Conservation (phyloP, 2,113 vertebrate genomes). For the Myodes glareolus region DNA sequence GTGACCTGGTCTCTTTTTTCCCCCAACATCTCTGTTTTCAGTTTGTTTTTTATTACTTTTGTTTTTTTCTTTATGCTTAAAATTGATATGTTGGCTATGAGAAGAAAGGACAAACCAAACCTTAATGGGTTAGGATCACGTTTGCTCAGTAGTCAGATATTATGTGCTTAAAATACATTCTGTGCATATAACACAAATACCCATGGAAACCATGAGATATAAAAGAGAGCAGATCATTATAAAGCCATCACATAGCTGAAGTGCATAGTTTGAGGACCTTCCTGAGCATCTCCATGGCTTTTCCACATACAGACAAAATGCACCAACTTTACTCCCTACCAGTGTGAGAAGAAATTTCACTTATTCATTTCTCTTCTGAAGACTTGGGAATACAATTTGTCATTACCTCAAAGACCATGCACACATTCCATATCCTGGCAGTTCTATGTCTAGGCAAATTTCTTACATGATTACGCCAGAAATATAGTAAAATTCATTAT, state of each 20-base stretch:
- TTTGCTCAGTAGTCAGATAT: background rate
- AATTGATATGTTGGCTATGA: background rate
- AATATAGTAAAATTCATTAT: background rate
- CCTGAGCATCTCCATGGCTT: background rate
- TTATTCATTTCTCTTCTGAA: background rate
- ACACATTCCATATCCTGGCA: background rate
- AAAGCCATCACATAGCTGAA: background rate
- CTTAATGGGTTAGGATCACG: background rate
- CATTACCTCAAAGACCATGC: background rate
- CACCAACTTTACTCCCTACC: background rate
- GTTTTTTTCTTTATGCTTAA: background rate
- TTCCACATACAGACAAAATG: background rate
- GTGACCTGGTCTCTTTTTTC: background rate
- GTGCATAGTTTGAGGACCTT: background rate
- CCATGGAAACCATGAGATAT: background rate
- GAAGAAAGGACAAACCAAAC: background rate
- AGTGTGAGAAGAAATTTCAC: background rate
- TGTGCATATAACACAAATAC: background rate
- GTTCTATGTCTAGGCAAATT: conserved; percentile 8
- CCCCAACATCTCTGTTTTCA: background rate
- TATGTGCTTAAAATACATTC: conserved; percentile 1
- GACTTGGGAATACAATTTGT: background rate
- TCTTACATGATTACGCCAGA: background rate
- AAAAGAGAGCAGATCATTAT: background rate
- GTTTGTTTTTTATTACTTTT: background rate